Conservation (phyloP, 1,140 invertebrate genomes). For the Hypothenemus hampei region DNA sequence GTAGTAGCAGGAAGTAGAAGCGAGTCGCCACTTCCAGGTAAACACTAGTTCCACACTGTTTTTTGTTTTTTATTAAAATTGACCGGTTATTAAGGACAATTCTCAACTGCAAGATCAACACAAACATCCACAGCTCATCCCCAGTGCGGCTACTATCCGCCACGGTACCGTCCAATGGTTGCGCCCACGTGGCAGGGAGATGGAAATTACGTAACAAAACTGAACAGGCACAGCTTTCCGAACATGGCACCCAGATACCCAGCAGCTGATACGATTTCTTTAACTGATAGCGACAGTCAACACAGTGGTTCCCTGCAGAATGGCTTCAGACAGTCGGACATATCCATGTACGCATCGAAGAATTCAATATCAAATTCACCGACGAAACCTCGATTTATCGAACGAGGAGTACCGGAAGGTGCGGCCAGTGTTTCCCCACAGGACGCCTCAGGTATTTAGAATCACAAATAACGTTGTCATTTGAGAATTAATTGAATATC, state of each 20-base stretch:
- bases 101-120: constrained; percentile 45
- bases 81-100: constrained; percentile 35
- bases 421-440: constrained; percentile 56
- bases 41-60: not conserved
- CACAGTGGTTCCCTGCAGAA: constrained; percentile 36
- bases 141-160: constrained; percentile 41
- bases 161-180: constrained; percentile 34
- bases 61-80: not conserved
- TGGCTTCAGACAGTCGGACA: constrained; percentile 44
- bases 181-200: constrained; percentile 33
- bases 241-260: constrained; percentile 31
- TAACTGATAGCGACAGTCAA: constrained; percentile 38
- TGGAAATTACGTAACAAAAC: constrained; percentile 34
- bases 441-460: constrained; percentile 40
- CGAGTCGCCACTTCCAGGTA: constrained; percentile 39
- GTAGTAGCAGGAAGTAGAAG: constrained; percentile 36
- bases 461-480: constrained; percentile 1
- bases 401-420: constrained; percentile 60
- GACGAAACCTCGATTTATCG: constrained; percentile 47
- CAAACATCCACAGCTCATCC: constrained; percentile 44
- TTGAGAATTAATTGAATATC: not conserved
- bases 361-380: constrained; percentile 45
- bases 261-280: constrained; percentile 31
- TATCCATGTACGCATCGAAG: constrained; percentile 42
- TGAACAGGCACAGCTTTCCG: constrained; percentile 41